Evolutionary conservation across 2,888 invertebrate species (phyloP), one percentile per base, ranked within the genome.

Genomic region (Leptopilina myrica): DNA sequence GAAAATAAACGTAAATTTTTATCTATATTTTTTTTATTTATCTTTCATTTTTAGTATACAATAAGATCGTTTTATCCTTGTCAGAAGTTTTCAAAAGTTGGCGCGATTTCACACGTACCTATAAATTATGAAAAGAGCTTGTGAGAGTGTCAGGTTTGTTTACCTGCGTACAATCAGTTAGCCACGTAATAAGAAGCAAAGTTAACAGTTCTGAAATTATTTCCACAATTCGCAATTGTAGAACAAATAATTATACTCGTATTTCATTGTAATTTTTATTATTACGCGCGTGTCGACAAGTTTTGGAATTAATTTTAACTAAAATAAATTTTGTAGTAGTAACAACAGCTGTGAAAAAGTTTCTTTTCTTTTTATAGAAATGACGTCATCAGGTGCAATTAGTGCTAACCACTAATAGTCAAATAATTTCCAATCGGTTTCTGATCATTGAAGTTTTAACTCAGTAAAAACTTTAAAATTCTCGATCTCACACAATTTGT

Each of bases 21-120:
- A 64, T 26, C 53, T 53, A 9, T n/a, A 26, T 26, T 20, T 69
- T 56, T 82, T 49, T 76, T 78, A n/a, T 43, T 43, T 43, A 43
- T 43, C 7, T 43, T 43, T 5, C 33, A 33, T 33, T 33, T 33
- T 33, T 33, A 33, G 33, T 33, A 33, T 33, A 33, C 33, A 3
- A 33, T 33, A 33, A 33, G 33, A 33, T 33, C 33, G 3, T 33
- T 33, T 33, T 33, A 33, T 43, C n/a, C 53, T 46, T 67, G 40
- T 64, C 12, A 5, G 11, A 33, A 33, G 33, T 67, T 49, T 46
- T 66, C 1, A 56, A 56, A 73, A 33, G n/a, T 9, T 64, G 64
- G 56, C 56, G 73, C 33, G 56, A 73, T 53, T 53, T 40, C 56
- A 2, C 49, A 33, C n/a, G n/a, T 8, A 33, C 56, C 56, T 33